Evolutionary conservation across 2,113 vertebrate species (phyloP), one percentile per base, ranked within the genome.

Genomic region (Etheostoma spectabile): DNA sequence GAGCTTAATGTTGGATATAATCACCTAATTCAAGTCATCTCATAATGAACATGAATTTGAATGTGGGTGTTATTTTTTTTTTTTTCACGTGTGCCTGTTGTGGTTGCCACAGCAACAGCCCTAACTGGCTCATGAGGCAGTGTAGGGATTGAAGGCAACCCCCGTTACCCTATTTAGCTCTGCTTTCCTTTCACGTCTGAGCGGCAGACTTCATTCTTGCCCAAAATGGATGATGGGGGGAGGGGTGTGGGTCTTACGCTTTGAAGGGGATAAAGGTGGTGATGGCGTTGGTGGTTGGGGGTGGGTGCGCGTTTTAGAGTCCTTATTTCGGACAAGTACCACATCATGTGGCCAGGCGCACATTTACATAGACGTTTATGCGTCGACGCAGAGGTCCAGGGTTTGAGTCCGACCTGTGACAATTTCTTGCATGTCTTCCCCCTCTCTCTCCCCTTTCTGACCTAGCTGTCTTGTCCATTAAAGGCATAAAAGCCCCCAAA

Each of bases 21-120:
- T 86, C 57, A 65, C 64, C 51, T 73, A n/a, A 24, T 79, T 80
- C 10, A 42, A 60, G 49, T 77, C 68, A 57, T 13, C 45, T 56
- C 52, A 66, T 51, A 59, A 80, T 70, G n/a, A 87, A 81, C 78
- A 79, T 65, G 46, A 64, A 57, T 46, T 63, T 73, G 8, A 10
- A 65, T 77, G 86, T 82, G 35, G 10, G 46, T 63, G 65, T 59
- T 14, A 7, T 45, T 49, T 27, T 24, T 0, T 79, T 24, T 2
- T 62, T 56, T 24, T 66, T 56, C 24, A 77, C 15, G 55, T 69
- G 48, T 83, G 66, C 56, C 68, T 83, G 79, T 88, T 88, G 70
- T 75, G 66, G 92, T 94, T 91, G 77, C 92, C 87, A 80, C 87
- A 82, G 91, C 89, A 94, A 94, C 92, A 82, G 65, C 75, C 81